These are phyloP conservation scores for Meta bourneti DNA, from an alignment of 2,888 invertebrate genomes.

Conservation along the genomic window DNA sequence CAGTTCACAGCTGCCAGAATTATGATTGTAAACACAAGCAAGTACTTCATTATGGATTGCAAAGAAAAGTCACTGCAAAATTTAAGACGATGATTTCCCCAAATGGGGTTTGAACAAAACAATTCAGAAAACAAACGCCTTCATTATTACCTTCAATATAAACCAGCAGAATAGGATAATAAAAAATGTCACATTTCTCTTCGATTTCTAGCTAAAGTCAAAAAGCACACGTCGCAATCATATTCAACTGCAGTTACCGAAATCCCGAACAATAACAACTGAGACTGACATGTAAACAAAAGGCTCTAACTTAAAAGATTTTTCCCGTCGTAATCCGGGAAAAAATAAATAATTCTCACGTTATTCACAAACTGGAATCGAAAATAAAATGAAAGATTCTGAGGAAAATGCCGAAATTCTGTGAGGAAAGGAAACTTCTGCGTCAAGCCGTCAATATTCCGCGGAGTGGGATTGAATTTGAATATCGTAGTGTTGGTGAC, in stretches of 20 bases:
- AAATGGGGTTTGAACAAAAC: background rate
- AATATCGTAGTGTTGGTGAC: slow-evolving; percentile 4
- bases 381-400: slow-evolving; percentile 1
- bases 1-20: background rate
- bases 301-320: background rate
- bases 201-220: background rate
- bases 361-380: background rate
- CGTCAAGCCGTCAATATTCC: slow-evolving; percentile 50
- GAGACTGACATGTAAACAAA: background rate
- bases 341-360: too few species aligned
- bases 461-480: slow-evolving; percentile 44
- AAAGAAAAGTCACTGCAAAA: background rate
- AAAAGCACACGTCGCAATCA: too few species aligned
- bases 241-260: background rate
- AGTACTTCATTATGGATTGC: slow-evolving; percentile 25
- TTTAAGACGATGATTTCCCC: background rate
- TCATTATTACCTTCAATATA: background rate
- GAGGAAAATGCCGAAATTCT: background rate
- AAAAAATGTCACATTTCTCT: background rate
- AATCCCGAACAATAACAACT: background rate
- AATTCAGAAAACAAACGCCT: background rate
- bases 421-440: slow-evolving; percentile 27
- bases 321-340: too few species aligned
- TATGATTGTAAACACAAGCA: background rate
- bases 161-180: background rate